Conservation (phyloP, 2,888 invertebrate species). For the Drosophila differens region DNA sequence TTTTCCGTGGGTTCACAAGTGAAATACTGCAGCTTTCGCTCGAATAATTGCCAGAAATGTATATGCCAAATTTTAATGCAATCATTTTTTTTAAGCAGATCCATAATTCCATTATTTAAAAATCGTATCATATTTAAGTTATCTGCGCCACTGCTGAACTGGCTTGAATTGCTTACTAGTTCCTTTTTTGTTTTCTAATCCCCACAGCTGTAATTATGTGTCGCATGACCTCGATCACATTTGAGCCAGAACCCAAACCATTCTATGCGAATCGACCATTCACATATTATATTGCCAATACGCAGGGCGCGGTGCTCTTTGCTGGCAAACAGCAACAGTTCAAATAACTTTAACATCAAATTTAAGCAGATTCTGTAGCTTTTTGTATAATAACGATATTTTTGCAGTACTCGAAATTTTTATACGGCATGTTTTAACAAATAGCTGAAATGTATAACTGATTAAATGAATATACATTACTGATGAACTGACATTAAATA, state of each 20-base stretch:
- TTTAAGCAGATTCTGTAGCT: neutral
- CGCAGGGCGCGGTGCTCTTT: slow-evolving; percentile 35
- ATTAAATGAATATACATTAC: neutral
- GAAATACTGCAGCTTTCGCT: neutral
- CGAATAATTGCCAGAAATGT: neutral
- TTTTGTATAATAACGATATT: neutral
- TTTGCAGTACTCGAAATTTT: neutral
- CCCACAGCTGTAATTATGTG: slow-evolving; percentile 26
- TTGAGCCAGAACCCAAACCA: slow-evolving; percentile 24
- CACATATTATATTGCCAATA: slow-evolving; percentile 39
- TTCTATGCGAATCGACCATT: slow-evolving; percentile 60
- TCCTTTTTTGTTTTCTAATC: neutral
- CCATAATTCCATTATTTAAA: neutral
- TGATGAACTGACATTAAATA: neutral
- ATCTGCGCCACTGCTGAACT: neutral
- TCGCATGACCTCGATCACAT: neutral
- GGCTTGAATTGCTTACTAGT: neutral
- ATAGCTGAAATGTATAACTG: neutral
- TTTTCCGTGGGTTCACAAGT: neutral
- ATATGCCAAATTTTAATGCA: neutral
- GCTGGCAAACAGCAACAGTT: slow-evolving; percentile 33
- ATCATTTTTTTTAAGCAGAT: neutral
- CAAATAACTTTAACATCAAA: neutral
- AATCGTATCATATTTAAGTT: neutral
- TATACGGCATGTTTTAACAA: slow-evolving; percentile 19